Conservation (phyloP, 2,113 vertebrate species). For the Thamnophis sirtalis region DNA sequence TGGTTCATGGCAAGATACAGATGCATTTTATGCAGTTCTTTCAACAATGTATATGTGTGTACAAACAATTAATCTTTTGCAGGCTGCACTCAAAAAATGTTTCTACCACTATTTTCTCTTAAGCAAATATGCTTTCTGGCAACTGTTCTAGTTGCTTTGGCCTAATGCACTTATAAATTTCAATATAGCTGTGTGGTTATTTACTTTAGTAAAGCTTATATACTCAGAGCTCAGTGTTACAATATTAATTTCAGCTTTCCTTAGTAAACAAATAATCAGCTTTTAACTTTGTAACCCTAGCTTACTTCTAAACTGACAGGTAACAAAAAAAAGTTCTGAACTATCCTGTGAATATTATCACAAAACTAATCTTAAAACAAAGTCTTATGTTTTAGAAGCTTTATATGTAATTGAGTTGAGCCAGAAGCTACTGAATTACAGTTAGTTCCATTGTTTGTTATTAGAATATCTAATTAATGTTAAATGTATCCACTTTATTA, state of each 20-base stretch:
- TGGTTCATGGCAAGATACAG: background rate
- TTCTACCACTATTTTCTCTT: background rate
- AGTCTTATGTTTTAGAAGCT: background rate
- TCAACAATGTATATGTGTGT: slow-evolving; percentile 1
- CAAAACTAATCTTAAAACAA: background rate
- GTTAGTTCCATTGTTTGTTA: background rate
- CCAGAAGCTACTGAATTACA: background rate
- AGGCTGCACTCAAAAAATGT: background rate
- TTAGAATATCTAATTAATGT: background rate
- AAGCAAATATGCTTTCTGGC: background rate
- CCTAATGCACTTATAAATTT: slow-evolving; percentile 16
- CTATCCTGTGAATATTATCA: background rate
- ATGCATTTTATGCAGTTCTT: background rate
- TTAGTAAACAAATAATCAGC: background rate
- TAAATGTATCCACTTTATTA: background rate
- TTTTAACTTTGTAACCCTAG: background rate
- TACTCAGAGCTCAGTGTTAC: background rate
- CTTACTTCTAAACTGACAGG: background rate
- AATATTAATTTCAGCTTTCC: slow-evolving; percentile 16
- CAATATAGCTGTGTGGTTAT: slow-evolving; percentile 2
- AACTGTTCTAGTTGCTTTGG: slow-evolving; percentile 28
- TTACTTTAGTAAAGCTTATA: slow-evolving; percentile 17
- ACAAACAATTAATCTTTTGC: slow-evolving; percentile 12
- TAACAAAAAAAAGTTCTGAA: background rate
- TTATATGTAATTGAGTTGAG: background rate